Conservation (phyloP, 2,113 vertebrate species). For the Thymallus thymallus region DNA sequence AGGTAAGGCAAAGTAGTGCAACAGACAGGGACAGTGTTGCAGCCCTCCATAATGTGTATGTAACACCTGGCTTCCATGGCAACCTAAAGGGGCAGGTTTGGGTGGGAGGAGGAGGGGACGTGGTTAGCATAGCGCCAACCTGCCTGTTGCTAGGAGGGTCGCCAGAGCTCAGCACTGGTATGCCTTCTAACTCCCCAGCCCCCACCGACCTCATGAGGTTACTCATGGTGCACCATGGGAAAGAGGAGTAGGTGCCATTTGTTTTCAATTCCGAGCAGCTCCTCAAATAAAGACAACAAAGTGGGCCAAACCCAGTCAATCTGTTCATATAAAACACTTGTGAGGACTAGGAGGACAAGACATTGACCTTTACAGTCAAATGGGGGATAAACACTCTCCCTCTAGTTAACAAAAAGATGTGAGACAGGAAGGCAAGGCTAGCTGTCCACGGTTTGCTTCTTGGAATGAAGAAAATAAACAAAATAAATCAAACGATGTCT, state of each 20-base stretch:
- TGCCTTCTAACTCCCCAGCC: slow-evolving; percentile 46
- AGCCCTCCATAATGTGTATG: slow-evolving; percentile 20
- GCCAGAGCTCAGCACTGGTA: slow-evolving; percentile 63
- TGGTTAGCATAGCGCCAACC: slow-evolving; percentile 28
- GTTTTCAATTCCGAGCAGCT: slow-evolving; percentile 45
- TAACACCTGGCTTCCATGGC: slow-evolving; percentile 75
- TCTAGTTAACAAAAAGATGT: slow-evolving; percentile 20
- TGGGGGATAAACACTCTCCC: neutral
- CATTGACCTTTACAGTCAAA: slow-evolving; percentile 20
- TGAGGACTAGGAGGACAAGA: slow-evolving; percentile 30
- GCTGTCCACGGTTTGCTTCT: slow-evolving; percentile 27
- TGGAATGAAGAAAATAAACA: slow-evolving; percentile 6
- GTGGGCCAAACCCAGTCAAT: slow-evolving; percentile 34
- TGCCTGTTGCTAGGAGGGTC: slow-evolving; percentile 61
- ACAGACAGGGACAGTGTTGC: slow-evolving; percentile 73
- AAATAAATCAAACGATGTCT: slow-evolving; percentile 31
- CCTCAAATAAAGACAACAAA: slow-evolving; percentile 41
- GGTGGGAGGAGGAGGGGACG: slow-evolving; percentile 34
- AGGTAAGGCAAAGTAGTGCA: slow-evolving; percentile 74
- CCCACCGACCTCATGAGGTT: slow-evolving; percentile 44
- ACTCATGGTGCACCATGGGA: slow-evolving; percentile 53
- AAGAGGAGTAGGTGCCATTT: slow-evolving; percentile 51
- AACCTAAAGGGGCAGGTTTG: slow-evolving; percentile 55
- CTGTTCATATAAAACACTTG: slow-evolving; percentile 45
- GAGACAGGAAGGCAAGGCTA: slow-evolving; percentile 20